These are phyloP conservation scores for Acrocephalus kingi DNA, from an alignment of 2,113 vertebrate species.

Conservation along the genomic window DNA sequence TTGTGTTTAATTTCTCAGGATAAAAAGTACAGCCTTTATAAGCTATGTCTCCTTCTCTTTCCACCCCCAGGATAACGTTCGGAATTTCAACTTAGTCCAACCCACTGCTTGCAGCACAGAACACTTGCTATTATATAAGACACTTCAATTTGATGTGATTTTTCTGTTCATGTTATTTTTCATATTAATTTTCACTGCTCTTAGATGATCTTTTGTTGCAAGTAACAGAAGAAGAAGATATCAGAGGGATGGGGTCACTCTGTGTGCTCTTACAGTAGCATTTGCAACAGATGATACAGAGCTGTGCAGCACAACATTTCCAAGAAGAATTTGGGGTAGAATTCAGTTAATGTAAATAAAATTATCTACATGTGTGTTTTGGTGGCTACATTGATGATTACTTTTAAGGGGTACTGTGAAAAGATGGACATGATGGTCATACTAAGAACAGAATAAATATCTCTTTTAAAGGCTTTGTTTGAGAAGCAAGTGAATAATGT, in stretches of 20 bases:
- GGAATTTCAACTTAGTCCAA: slow-evolving; percentile 40
- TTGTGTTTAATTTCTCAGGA: not conserved
- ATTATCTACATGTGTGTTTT: not conserved
- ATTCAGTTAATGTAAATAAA: not conserved
- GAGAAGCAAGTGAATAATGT: not conserved
- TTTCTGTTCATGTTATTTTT: slow-evolving; percentile 18
- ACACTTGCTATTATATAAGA: slow-evolving; percentile 46
- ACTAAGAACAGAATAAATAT: not conserved
- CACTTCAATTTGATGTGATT: slow-evolving; percentile 8
- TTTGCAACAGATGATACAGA: not conserved
- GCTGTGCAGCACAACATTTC: not conserved
- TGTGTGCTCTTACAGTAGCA: not conserved
- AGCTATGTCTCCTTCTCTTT: not conserved
- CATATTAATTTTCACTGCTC: not conserved
- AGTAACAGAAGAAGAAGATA: not conserved
- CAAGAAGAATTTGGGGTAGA: not conserved
- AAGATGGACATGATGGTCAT: not conserved
- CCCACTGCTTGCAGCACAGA: slow-evolving; percentile 20
- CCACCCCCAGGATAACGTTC: slow-evolving; percentile 45
- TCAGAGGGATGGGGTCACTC: not conserved
- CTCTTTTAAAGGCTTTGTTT: not conserved
- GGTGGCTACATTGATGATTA: not conserved
- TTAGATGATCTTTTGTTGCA: not conserved
- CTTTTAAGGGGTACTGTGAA: not conserved
- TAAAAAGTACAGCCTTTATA: not conserved